phyloP scores from a whole-genome alignment of 2,888 invertebrate genomes.

The Morpho deidamia region DNA sequence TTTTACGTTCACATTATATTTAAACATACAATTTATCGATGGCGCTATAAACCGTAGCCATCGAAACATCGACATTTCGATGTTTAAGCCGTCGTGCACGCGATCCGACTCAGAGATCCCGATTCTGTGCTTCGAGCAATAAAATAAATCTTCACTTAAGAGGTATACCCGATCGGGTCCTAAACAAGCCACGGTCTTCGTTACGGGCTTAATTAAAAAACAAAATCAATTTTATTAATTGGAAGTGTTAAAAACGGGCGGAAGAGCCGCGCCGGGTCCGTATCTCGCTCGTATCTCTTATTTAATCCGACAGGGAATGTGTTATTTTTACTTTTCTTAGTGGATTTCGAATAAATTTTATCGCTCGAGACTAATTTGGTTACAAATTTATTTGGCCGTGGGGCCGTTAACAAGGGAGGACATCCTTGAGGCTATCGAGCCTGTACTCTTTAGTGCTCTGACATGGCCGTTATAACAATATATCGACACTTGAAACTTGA shows the following conservation, averaged over 20 bases:
- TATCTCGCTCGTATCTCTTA: slow-evolving; percentile 75
- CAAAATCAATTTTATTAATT: slow-evolving; percentile 79
- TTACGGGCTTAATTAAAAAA: slow-evolving; percentile 76
- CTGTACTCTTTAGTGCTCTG: slow-evolving; percentile 68
- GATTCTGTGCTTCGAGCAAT: slow-evolving; percentile 67
- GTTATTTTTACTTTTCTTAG: slow-evolving; percentile 77
- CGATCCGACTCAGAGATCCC: slow-evolving; percentile 46
- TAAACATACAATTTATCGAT: slow-evolving; percentile 51
- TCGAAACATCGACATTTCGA: slow-evolving; percentile 35
- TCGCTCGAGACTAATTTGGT: slow-evolving; percentile 77
- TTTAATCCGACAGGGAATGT: slow-evolving; percentile 77
- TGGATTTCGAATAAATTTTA: slow-evolving; percentile 78
- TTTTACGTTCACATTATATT: slow-evolving; percentile 42
- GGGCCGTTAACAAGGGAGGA: slow-evolving; percentile 75
- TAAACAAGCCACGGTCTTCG: slow-evolving; percentile 66
- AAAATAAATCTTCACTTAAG: slow-evolving; percentile 74
- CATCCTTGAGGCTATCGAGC: slow-evolving; percentile 70
- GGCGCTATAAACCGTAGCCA: slow-evolving; percentile 51
- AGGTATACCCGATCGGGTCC: slow-evolving; percentile 64
- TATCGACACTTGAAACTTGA: slow-evolving; percentile 70
- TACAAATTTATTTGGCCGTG: slow-evolving; percentile 78
- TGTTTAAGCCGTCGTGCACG: slow-evolving; percentile 42
- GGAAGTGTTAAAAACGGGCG: slow-evolving; percentile 78
- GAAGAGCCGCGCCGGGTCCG: slow-evolving; percentile 62
- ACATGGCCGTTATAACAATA: slow-evolving; percentile 72